A percentile compares a stretch with the other conserved stretches of the same genome.
phyloP scores from a whole-genome alignment of 1,140 invertebrate species.

The Drosophila dunni region DNA sequence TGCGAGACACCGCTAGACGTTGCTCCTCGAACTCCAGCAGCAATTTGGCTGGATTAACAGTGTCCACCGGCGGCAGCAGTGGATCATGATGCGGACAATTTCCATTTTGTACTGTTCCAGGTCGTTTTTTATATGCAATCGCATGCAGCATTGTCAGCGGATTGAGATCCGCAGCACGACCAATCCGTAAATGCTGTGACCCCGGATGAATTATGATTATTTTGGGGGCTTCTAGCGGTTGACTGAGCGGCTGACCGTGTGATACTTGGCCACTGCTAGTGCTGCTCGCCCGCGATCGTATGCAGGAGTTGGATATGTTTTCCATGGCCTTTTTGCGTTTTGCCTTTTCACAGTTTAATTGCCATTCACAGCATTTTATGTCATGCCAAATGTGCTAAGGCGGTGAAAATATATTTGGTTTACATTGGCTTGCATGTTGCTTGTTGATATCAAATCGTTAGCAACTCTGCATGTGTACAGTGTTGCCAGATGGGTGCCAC shows the following conservation, averaged over 20 bases:
- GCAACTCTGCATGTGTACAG: too few species aligned
- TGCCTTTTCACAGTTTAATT: neutral
- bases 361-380: slow-evolving; percentile 37
- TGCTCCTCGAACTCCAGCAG: slow-evolving; percentile 93
- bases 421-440: slow-evolving; percentile 15
- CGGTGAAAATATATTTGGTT: slow-evolving; percentile 15
- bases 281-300: slow-evolving; percentile 71
- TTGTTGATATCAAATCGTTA: too few species aligned
- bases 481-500: too few species aligned
- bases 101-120: slow-evolving; percentile 85
- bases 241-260: slow-evolving; percentile 24
- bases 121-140: slow-evolving; percentile 88
- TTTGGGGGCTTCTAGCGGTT: slow-evolving; percentile 86
- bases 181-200: slow-evolving; percentile 94
- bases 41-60: slow-evolving; percentile 35
- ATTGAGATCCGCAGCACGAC: slow-evolving; percentile 94
- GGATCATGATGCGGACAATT: slow-evolving; percentile 88
- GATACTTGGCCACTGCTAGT: slow-evolving; percentile 66
- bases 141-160: slow-evolving; percentile 94
- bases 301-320: slow-evolving; percentile 2
- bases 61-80: slow-evolving; percentile 69
- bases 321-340: neutral
- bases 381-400: slow-evolving; percentile 4
- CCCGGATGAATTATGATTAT: slow-evolving; percentile 98
- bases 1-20: slow-evolving; percentile 91